Conservation (phyloP, 2,113 vertebrate genomes). For the Neogobius melanostomus region DNA sequence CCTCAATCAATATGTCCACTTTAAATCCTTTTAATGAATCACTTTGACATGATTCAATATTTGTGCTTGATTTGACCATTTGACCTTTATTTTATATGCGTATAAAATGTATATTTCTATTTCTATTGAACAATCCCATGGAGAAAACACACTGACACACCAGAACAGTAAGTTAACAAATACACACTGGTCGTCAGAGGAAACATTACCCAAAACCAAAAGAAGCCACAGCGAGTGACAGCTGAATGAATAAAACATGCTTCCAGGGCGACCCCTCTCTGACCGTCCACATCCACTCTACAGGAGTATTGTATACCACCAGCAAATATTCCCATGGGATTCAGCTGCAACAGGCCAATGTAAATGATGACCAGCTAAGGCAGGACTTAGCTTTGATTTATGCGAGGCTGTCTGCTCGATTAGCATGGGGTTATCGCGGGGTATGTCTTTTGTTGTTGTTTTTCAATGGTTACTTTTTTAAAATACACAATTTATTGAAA, state of each 20-base stretch:
- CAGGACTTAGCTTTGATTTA: constrained; percentile 34
- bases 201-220: constrained; percentile 63
- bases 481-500: background rate
- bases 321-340: constrained; percentile 50
- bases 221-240: constrained; percentile 49
- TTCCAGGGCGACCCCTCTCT: constrained; percentile 38
- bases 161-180: constrained; percentile 48
- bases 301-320: constrained; percentile 43
- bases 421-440: background rate
- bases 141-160: constrained; percentile 14
- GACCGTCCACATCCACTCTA: constrained; percentile 33
- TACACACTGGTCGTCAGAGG: constrained; percentile 34
- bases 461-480: background rate
- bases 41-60: too few species aligned
- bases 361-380: constrained; percentile 46
- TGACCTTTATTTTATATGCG: too few species aligned
- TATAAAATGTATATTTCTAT: too few species aligned
- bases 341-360: constrained; percentile 28
- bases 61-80: too few species aligned
- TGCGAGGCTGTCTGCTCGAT: constrained; percentile 22
- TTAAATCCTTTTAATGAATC: too few species aligned
- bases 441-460: background rate
- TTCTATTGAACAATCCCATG: background rate
- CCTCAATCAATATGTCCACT: too few species aligned
- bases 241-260: constrained; percentile 66